A percentile compares a stretch with the other conserved stretches of the same genome.
Conservation (phyloP, 2,888 invertebrate genomes). For the Lumbricus terrestris region DNA sequence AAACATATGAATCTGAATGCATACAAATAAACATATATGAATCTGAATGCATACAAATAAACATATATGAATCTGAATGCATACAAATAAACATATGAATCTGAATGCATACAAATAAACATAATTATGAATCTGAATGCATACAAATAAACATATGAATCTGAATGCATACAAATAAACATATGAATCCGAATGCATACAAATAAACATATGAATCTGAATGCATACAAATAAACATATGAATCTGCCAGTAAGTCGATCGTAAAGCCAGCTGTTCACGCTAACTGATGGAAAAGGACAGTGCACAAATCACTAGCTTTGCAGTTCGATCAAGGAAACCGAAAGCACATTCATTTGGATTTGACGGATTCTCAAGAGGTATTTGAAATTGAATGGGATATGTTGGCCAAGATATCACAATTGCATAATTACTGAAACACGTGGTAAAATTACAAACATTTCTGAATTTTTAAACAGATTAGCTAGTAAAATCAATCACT, state of each 20-base stretch:
- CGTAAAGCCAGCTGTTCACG: neutral
- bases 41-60: neutral
- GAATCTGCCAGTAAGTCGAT: no score
- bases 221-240: neutral
- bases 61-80: no score
- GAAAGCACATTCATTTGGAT: neutral
- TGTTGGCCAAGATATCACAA: neutral
- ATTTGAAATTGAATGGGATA: no score
- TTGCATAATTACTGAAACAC: no score
- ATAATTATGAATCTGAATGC: no score
- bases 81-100: no score
- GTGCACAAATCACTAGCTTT: neutral
- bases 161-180: neutral
- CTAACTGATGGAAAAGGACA: neutral
- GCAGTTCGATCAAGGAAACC: no score
- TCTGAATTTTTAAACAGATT: neutral
- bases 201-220: no score
- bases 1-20: no score
- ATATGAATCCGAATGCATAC: no score
- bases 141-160: no score
- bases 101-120: neutral
- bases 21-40: no score
- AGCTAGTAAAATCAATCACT: neutral
- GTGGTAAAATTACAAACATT: neutral
- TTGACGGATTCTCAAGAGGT: neutral